Evolutionary conservation across 2,797 vertebrate genomes (phyloP).

Genomic region (Poliocrania exsul): DNA sequence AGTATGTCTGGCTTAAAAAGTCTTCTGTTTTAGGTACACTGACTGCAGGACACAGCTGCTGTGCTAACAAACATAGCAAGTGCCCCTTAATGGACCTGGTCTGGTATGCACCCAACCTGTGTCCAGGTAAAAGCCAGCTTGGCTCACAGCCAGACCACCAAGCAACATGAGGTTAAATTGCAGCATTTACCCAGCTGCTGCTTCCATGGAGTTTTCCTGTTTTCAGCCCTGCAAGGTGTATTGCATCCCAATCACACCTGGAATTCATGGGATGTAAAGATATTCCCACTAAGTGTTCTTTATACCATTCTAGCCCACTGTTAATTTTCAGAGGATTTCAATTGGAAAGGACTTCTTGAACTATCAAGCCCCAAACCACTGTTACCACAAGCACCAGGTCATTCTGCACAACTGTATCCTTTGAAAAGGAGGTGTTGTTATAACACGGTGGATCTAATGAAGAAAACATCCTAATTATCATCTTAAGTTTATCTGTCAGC

Average conservation of each 20-base stretch:
- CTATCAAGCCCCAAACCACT: not conserved
- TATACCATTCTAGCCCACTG: not conserved
- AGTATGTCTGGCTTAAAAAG: not conserved
- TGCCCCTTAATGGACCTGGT: not conserved
- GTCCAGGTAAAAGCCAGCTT: not conserved
- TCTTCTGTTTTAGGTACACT: not conserved
- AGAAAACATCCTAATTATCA: not conserved
- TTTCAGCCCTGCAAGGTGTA: not conserved
- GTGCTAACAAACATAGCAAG: not conserved
- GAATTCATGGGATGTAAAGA: not conserved
- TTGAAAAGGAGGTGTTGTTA: not conserved
- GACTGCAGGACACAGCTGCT: not conserved
- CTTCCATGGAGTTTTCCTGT: not conserved
- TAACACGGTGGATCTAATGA: not conserved
- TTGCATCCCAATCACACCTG: not conserved
- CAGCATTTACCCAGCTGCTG: not conserved
- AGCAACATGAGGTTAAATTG: not conserved
- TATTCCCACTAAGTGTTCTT: not conserved
- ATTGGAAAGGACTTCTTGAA: not conserved
- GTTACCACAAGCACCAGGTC: not conserved
- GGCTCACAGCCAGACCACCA: not conserved
- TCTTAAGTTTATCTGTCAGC: not conserved
- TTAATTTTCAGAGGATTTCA: not conserved
- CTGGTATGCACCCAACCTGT: not conserved
- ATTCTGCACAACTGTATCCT: not conserved